A percentile compares a stretch with the other conserved stretches of the same genome.
phyloP scores from a whole-genome alignment of 1,140 invertebrate genomes.

The Drosophila sp. region DNA sequence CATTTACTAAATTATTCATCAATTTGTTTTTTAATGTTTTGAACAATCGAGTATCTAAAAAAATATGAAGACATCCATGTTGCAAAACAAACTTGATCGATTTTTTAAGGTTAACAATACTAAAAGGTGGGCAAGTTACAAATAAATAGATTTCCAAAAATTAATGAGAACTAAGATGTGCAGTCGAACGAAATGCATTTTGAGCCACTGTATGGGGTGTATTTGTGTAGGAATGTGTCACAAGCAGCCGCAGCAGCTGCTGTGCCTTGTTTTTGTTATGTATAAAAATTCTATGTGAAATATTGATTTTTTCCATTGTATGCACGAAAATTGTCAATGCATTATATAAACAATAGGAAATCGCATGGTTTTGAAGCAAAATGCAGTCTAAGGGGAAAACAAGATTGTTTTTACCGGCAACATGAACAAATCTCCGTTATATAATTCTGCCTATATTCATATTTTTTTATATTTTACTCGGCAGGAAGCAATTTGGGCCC shows the following conservation, averaged over 20 bases:
- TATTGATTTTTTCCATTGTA: conserved; percentile 70
- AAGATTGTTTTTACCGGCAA: conserved; percentile 42
- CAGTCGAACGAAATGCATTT: conserved; percentile 1
- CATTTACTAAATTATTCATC: too few relatives aligned
- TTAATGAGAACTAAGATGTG: neutral
- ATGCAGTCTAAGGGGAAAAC: neutral
- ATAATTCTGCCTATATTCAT: conserved; percentile 31
- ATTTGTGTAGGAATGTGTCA: conserved; percentile 68
- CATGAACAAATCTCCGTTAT: conserved; percentile 31
- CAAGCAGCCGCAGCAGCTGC: conserved; percentile 53
- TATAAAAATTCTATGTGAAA: conserved; percentile 12
- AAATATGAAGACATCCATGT: too few relatives aligned
- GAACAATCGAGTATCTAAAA: too few relatives aligned
- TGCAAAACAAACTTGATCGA: too few relatives aligned
- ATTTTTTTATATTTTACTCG: neutral
- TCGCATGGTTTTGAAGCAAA: neutral
- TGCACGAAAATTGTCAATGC: conserved; percentile 16
- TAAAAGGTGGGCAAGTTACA: too few relatives aligned
- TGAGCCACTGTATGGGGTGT: conserved; percentile 19
- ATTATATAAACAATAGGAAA: conserved; percentile 62
- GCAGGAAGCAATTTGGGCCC: neutral
- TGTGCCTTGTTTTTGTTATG: conserved; percentile 42
- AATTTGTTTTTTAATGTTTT: too few relatives aligned
- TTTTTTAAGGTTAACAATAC: too few relatives aligned
- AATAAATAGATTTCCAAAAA: too few relatives aligned